Base-by-base conservation (phyloP, 2,888 invertebrate genomes). In the Loripinus fragilis region DNA sequence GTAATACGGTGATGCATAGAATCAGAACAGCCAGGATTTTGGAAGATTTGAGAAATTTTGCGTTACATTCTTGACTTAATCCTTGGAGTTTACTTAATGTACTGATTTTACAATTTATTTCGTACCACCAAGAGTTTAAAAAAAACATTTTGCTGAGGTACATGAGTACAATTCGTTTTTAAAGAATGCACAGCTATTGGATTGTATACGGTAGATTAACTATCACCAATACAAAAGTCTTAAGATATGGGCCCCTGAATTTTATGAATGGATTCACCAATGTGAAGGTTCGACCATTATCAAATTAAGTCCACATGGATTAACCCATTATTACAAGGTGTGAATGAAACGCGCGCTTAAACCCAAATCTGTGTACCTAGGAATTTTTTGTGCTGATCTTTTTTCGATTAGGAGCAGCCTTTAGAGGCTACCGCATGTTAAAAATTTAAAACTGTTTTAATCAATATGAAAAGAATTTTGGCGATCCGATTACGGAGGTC, bases 271-370 rank as follows among this genome's bases (percentile, higher is more conserved):
- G 25, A 52, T 52, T 52, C 52, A 52, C 25, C 23, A 25, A 52
- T 2, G 20, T 25, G 52, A 52, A 25, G 5, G 23, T 25, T 20
- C 12, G 25, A 3, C 25, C 23, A 23, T 52, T 52, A 52, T 52
- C 52, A 52, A n/a, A 25, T 52, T 52, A 52, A 52, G 25, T 52
- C n/a, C 52, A 52, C 8, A 23, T 25, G 52, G 52, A n/a, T 52
- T 52, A 52, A 52, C 5, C 23, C 52, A 52, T 52, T 52, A 52
- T 52, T 10, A 23, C 10, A 52, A 52, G 52, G 52, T 52, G 52
- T 25, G 52, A 52, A 25, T 52, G 52, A n/a, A 52, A 52, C 52
- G 52, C 20, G n/a, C n/a, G n/a, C n/a, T 38, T 38, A 38, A 38
- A 38, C 38, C 5, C 5, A 38, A 38, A 38, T 38, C 38, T 38